phyloP scores from a whole-genome alignment of 2,113 vertebrate species.

The Chaetodon auriga region DNA sequence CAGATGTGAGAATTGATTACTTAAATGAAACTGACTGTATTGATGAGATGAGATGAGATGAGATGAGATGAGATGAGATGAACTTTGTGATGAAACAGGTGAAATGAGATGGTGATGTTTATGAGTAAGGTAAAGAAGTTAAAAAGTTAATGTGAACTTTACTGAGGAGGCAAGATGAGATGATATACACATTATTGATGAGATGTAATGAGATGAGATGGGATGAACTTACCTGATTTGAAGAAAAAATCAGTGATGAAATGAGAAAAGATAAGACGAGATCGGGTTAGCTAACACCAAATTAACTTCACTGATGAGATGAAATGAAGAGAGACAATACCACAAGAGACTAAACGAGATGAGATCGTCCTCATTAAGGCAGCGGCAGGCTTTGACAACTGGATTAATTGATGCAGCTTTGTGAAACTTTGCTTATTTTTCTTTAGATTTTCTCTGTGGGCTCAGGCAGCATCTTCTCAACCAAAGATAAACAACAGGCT shows the following conservation, averaged over 20 bases:
- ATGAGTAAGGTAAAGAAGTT: no score
- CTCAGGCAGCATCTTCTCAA: conserved; percentile 8
- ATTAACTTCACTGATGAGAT: neutral
- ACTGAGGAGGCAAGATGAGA: neutral
- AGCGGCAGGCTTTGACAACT: neutral
- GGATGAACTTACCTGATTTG: neutral
- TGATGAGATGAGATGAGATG: neutral
- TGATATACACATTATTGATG: neutral
- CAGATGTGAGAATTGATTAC: no score
- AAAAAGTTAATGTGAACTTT: neutral
- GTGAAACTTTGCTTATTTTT: neutral
- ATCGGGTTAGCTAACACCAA: neutral
- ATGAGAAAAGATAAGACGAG: neutral
- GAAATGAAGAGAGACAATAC: rapidly evolving
- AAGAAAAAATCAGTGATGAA: neutral
- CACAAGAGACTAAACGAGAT: neutral
- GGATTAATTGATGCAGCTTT: conserved; percentile 5
- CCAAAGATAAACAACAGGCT: conserved; percentile 35
- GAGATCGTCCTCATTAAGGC: neutral
- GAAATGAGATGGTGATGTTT: no score
- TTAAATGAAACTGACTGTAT: no score
- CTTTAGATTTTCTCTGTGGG: neutral
- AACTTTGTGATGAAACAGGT: neutral
- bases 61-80: neutral
- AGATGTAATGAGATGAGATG: no score